phyloP scores from a whole-genome alignment of 1,140 invertebrate species.

The Drosophila obscura region DNA sequence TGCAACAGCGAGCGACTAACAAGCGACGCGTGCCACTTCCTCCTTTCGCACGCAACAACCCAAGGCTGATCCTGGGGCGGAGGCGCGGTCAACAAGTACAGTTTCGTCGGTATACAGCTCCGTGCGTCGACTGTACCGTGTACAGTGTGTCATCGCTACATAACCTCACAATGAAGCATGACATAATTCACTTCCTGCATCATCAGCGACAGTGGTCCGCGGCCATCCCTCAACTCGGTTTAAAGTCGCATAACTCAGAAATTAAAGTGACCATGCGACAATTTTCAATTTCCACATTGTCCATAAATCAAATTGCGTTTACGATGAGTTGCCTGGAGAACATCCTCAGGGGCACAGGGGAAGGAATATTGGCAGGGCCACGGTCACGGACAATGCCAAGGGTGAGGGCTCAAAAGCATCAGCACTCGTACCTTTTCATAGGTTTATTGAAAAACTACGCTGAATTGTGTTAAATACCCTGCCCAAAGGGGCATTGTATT shows the following conservation, averaged over 20 bases:
- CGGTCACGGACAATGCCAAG: slow-evolving; percentile 20
- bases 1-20: slow-evolving; percentile 60
- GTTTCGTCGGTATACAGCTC: slow-evolving; percentile 16
- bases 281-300: slow-evolving; percentile 77
- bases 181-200: slow-evolving; percentile 76
- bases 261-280: slow-evolving; percentile 81
- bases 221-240: slow-evolving; percentile 51
- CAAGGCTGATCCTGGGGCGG: too few relatives aligned
- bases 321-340: slow-evolving; percentile 55
- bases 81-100: slow-evolving; percentile 55
- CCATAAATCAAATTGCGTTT: slow-evolving; percentile 81
- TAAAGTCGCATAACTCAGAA: slow-evolving; percentile 81
- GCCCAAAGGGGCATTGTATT: neutral
- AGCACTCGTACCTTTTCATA: slow-evolving; percentile 63
- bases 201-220: slow-evolving; percentile 30
- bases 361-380: slow-evolving; percentile 1
- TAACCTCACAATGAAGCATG: slow-evolving; percentile 69
- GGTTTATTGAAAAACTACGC: slow-evolving; percentile 76
- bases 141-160: slow-evolving; percentile 65
- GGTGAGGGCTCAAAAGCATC: slow-evolving; percentile 58
- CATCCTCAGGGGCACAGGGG: slow-evolving; percentile 15
- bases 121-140: slow-evolving; percentile 52
- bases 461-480: slow-evolving; percentile 26
- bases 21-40: slow-evolving; percentile 69
- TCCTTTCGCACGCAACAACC: slow-evolving; percentile 63